Conservation (phyloP, 2,888 invertebrate genomes). For the Drosophila rellima region DNA sequence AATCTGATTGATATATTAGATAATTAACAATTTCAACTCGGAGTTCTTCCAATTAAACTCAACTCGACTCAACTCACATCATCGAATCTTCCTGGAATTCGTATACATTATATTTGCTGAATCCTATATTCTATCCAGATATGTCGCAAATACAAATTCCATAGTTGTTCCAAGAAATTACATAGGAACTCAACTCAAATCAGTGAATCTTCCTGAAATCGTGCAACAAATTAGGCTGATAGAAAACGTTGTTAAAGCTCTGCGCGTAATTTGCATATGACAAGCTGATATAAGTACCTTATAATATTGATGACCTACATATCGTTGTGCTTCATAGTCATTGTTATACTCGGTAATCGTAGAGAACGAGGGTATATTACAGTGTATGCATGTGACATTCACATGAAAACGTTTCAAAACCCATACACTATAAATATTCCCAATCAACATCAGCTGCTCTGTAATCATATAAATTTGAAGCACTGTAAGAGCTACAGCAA, state of each 20-base stretch:
- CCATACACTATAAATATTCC: too few species aligned
- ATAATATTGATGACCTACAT: conserved; percentile 1
- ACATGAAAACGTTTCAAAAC: too few species aligned
- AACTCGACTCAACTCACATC: background rate
- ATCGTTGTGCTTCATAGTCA: background rate
- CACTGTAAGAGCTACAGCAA: background rate
- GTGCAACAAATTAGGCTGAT: conserved; percentile 1
- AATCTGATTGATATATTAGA: too few species aligned
- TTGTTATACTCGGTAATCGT: background rate
- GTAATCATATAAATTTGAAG: too few species aligned
- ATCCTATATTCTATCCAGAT: background rate
- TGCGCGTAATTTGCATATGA: conserved; percentile 3
- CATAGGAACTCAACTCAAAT: background rate
- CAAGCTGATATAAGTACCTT: background rate
- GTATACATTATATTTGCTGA: background rate
- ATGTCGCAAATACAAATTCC: background rate
- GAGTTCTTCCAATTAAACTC: too few species aligned
- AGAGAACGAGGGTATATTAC: background rate
- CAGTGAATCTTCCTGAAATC: background rate
- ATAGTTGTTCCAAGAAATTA: background rate
- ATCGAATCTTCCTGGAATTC: background rate
- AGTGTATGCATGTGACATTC: background rate
- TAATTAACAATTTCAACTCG: too few species aligned
- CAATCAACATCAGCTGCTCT: too few species aligned
- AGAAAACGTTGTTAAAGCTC: background rate